These are phyloP conservation scores for Frankliniella fusca DNA, from an alignment of 2,888 invertebrate genomes.

Conservation along the genomic window DNA sequence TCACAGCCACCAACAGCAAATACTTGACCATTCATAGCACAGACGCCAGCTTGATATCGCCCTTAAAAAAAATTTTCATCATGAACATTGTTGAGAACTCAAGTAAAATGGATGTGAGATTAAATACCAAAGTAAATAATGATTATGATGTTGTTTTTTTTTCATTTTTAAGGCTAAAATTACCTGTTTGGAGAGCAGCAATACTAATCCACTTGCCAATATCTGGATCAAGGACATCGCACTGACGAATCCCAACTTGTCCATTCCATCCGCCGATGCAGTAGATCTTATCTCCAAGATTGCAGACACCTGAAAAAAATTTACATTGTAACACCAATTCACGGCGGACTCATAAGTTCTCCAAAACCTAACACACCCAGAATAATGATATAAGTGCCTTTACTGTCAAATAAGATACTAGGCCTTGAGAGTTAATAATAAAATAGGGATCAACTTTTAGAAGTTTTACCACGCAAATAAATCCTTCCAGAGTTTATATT, in stretches of 20 bases:
- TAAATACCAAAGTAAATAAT: not conserved
- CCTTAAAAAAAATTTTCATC: slow-evolving; percentile 48
- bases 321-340: not conserved
- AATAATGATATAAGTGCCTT: slow-evolving; percentile 9
- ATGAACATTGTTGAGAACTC: not conserved
- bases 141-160: too few relatives aligned
- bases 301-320: slow-evolving; percentile 56
- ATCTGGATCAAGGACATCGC: slow-evolving; percentile 65
- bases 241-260: slow-evolving; percentile 62
- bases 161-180: too few relatives aligned
- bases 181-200: slow-evolving; percentile 63
- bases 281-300: slow-evolving; percentile 62
- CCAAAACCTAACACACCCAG: slow-evolving; percentile 4
- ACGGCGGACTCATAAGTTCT: not conserved
- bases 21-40: slow-evolving; percentile 62
- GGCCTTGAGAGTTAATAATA: not conserved
- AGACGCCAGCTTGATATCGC: slow-evolving; percentile 74
- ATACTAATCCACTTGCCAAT: slow-evolving; percentile 63
- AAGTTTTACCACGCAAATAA: not conserved
- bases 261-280: slow-evolving; percentile 80
- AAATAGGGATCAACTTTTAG: not conserved
- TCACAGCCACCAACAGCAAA: slow-evolving; percentile 84
- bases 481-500: not conserved
- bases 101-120: too few relatives aligned
- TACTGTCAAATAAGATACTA: not conserved